Conservation (phyloP, 2,797 vertebrate genomes). For the Coregonus suidteri region DNA sequence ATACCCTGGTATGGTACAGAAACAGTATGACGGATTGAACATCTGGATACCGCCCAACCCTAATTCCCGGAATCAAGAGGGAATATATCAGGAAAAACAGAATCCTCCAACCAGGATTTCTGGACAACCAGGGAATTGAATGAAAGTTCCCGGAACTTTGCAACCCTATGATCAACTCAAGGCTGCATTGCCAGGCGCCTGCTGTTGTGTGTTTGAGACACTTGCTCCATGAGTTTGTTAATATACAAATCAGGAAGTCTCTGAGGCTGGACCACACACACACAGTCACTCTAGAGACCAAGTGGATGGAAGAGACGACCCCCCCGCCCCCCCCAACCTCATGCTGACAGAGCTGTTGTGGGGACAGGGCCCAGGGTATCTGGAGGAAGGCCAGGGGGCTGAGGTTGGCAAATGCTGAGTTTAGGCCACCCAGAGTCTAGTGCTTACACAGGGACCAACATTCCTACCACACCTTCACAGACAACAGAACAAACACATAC, state of each 20-base stretch:
- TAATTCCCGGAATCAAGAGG: no score
- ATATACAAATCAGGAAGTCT: background rate
- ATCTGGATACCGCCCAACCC: no score
- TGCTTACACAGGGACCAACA: slow-evolving; percentile 34
- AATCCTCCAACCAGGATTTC: no score
- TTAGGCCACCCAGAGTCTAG: slow-evolving; percentile 60
- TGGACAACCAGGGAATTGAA: no score
- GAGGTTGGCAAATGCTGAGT: slow-evolving; percentile 35
- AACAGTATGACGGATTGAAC: no score
- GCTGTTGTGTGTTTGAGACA: background rate
- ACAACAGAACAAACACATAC: slow-evolving; percentile 20
- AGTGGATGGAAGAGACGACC: slow-evolving; percentile 12
- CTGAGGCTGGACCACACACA: slow-evolving; percentile 39
- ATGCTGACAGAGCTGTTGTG: slow-evolving; percentile 46
- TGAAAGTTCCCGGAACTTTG: no score
- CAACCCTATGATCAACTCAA: no score
- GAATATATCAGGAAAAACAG: no score
- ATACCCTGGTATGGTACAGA: no score
- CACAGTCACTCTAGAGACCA: slow-evolving; percentile 7
- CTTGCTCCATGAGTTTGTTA: background rate
- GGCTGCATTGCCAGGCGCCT: no score
- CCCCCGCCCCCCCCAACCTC: slow-evolving; percentile 44
- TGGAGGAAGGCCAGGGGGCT: background rate
- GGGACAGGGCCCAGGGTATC: background rate
- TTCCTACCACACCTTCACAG: slow-evolving; percentile 25